Percentiles rank a stretch among this genome's conserved stretches.
These are phyloP conservation scores for Apodemus sylvaticus DNA, from an alignment of 2,113 vertebrate species.

Conservation along the genomic window DNA sequence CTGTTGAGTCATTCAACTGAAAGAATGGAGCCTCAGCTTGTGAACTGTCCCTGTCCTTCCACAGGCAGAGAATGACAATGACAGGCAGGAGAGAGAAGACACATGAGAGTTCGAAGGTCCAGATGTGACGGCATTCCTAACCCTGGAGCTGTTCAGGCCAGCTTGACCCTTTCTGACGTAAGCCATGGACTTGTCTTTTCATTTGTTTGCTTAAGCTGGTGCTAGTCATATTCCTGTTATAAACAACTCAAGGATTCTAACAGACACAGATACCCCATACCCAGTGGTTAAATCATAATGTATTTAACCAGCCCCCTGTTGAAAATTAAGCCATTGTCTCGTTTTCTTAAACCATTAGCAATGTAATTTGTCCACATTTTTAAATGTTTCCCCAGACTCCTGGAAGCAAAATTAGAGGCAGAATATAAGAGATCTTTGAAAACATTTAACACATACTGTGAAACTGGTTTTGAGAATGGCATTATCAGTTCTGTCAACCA, in stretches of 20 bases:
- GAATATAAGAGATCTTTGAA: neutral
- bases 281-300: slow-evolving; percentile 21
- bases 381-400: slow-evolving; percentile 4
- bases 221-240: neutral
- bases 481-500: neutral
- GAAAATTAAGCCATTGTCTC: neutral
- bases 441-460: neutral
- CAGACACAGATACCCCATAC: neutral
- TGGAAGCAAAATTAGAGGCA: neutral
- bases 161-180: neutral
- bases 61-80: neutral
- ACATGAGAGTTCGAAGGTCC: neutral
- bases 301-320: neutral
- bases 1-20: neutral
- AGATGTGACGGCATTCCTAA: neutral
- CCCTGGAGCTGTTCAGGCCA: neutral
- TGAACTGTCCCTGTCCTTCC: neutral
- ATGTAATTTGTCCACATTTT: neutral
- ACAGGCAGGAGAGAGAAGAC: neutral
- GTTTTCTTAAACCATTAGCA: slow-evolving; percentile 37
- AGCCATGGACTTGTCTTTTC: neutral
- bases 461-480: neutral
- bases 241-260: neutral
- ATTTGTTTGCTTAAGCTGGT: neutral
- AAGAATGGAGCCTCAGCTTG: neutral